Base-by-base conservation (phyloP, 2,113 vertebrate genomes). In the Vulpes vulpes region DNA sequence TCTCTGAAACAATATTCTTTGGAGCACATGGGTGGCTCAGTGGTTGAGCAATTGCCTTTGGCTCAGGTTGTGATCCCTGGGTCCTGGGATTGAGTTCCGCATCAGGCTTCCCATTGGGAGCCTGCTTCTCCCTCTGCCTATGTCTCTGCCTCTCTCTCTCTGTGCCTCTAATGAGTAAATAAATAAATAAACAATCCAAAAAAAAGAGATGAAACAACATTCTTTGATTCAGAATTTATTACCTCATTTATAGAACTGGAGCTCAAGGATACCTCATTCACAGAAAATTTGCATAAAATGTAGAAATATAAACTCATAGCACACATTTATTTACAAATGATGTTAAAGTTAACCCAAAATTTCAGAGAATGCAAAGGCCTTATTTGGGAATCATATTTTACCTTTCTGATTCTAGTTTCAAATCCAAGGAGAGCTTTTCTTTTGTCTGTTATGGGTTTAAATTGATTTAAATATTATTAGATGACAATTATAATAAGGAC, bases 141-240 rank as follows among this genome's bases (percentile, higher is more conserved):
- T 8, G 7, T 43, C 43, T 43, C 43, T 43, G 43, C 43, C 43
- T 43, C 43, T 43, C 43, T 43, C 7, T 43, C 43, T 43, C 43
- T 43, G 43, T 43, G 7, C 43, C 43, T 43, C 43, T 43, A 43
- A 43, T 43, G 43, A 43, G 43, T 43, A 43, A 43, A 43, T 43
- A 43, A 43, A 43, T 43, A 7, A 43, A 43, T 43, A 43, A 43
- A 43, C 7, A 43, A 43, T 43, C 43, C 43, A 43, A 43, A 43
- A 43, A 35, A 43, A 43, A 43, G 43, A 43, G 43, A 43, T 32
- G 65, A 55, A 97, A 91, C 5, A 93, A 20, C 20, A 88, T 67
- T 82, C 5, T 96, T 83, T 90, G 59, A 65, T 53, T 86, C 19
- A 71, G 11, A 94, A 83, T 69, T 79, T 74, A 76, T 92, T 86